phyloP scores from a whole-genome alignment of 2,888 invertebrate species.

The Phytoseiulus persimilis region DNA sequence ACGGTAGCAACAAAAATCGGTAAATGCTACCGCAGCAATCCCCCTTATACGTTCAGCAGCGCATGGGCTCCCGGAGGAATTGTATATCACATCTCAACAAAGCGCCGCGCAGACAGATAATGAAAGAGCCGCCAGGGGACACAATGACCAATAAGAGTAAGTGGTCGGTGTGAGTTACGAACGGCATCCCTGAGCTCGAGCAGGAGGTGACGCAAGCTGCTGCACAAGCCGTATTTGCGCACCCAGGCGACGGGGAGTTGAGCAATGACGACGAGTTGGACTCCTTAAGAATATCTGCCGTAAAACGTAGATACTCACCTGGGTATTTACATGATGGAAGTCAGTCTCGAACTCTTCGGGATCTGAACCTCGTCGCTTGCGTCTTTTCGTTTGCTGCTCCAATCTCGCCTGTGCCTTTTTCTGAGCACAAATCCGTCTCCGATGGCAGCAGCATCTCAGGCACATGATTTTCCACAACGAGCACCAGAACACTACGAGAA shows the following conservation, averaged over 20 bases:
- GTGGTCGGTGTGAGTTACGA: background rate
- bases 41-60: background rate
- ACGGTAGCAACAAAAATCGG: background rate
- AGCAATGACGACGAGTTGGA: too few relatives aligned
- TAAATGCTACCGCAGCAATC: background rate
- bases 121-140: background rate
- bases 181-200: background rate
- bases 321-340: constrained; percentile 36
- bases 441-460: constrained; percentile 31
- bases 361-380: constrained; percentile 19
- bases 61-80: background rate
- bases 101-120: background rate
- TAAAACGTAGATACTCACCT: constrained; percentile 22
- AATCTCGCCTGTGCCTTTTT: constrained; percentile 30
- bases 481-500: constrained; percentile 24
- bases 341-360: constrained; percentile 33
- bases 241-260: too few relatives aligned
- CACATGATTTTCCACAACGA: constrained; percentile 35
- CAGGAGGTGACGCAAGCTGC: too few relatives aligned
- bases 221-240: too few relatives aligned
- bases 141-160: constrained; percentile 5
- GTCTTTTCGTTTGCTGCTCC: constrained; percentile 11
- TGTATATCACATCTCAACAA: background rate
- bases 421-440: constrained; percentile 27
- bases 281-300: too few relatives aligned